Base-by-base conservation (phyloP, 2,797 vertebrate species). In the Sternarchorhynchus goeldii region DNA sequence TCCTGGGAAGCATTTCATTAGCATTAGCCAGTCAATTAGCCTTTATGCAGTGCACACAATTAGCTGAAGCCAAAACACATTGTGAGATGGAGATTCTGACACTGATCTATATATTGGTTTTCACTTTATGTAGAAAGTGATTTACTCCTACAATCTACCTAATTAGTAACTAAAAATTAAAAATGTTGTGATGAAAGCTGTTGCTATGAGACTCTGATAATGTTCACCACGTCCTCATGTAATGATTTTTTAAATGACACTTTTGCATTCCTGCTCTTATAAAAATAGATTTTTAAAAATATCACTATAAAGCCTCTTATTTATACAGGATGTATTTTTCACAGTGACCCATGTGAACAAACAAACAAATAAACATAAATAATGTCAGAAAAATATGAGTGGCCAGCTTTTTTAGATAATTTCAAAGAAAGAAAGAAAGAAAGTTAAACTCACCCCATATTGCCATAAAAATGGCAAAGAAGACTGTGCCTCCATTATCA, bases 391-490 rank as follows among this genome's bases (percentile, higher is more conserved):
- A n/a, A 69, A 55, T 21, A 8, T 34, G 39, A 72, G 18, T 31
- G 8, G 20, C 32, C 70, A 7, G 7, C 17, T 56, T 68, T 21
- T 72, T 57, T 68, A 45, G n/a, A 55, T 39, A 32, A 62, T 18
- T 56, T 73, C 41, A 20, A 18, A 62, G 3, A 45, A 45, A 14
- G 10, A 50, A 50, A 12, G 8, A 50, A 50, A 50, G 3, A 50
- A 1, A 81, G 25, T 62, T 8, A 10, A 59, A 76, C 97, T 91
- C 93, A 99, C 98, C 98, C 98, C 98, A 99, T 88, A 99, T 98
- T 85, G 98, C 98, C 98, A 99, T 99, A 92, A 99, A 99, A 91
- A 99, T 99, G 50, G 98, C 98, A 82, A 99, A 99, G 93, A 99
- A 99, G 81, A 99, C 98, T 41, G 98, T 99, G 45, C 98, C 98